Evolutionary conservation across 2,888 invertebrate genomes (phyloP), one percentile per base, ranked within the genome.

Genomic region (Busseola fusca): DNA sequence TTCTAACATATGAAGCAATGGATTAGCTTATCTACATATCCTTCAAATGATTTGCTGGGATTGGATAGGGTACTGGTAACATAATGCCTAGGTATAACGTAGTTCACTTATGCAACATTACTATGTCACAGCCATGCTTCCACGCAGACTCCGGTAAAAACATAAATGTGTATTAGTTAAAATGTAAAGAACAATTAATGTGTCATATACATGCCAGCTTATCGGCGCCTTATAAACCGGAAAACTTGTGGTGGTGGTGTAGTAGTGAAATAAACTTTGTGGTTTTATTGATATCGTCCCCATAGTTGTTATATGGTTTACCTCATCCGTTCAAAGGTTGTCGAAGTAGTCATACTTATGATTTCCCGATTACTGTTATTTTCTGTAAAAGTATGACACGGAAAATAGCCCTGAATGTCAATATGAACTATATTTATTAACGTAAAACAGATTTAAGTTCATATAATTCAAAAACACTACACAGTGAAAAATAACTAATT

Each of bases 221-320:
- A 40, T 40, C n/a, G 21, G 9, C 16, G 16, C 16, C 14, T 25
- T 34, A 54, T 30, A 52, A 37, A 42, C 75, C 65, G 34, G 25
- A 16, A 54, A 74, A 62, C 16, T 66, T 27, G 27, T 62, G 27
- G 45, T 62, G 18, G 25, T 42, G 18, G 12, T 60, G 25, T 25
- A 42, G 42, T 64, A 34, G 14, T 64, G 14, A 40, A 42, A 74
- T 14, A 45, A 65, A 25, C 1, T 2, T 64, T 66, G 66, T 37
- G 54, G 75, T 66, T 30, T 27, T 54, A 34, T 37, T 48, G n/a
- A 66, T 74, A 69, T 16, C 10, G 34, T 16, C 30, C 21, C 25
- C 42, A 30, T 30, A 34, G n/a, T 40, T 69, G 18, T 64, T 21
- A 34, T 5, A 18, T 30, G 12, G 30, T 52, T 67, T 27, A 27